Evolutionary conservation across 2,797 vertebrate species (phyloP).

Genomic region (Periophthalmus magnuspinnatus): DNA sequence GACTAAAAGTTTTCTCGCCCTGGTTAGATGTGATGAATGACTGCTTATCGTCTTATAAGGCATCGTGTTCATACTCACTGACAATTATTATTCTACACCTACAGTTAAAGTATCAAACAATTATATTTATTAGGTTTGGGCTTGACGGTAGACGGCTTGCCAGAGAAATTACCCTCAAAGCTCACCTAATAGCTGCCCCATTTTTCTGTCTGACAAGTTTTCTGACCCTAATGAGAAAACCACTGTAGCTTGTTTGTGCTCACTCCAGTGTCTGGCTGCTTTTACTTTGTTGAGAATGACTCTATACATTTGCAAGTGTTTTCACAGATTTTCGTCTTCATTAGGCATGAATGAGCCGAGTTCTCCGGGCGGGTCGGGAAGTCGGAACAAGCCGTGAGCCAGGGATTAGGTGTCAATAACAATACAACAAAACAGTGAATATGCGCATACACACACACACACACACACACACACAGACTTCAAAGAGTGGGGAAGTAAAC

Average conservation of each 20-base stretch:
- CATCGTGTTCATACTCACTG: not conserved
- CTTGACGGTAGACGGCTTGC: not conserved
- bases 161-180: not conserved
- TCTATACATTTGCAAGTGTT: constrained; percentile 2
- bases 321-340: constrained; percentile 5
- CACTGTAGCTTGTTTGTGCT: not conserved
- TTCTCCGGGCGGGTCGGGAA: not conserved
- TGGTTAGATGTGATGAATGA: constrained; percentile 2
- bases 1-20: not conserved
- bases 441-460: not conserved
- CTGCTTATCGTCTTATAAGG: not conserved
- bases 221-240: not conserved
- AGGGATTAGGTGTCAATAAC: constrained; percentile 9
- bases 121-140: not conserved
- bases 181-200: not conserved
- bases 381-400: not conserved
- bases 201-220: constrained; percentile 4
- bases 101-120: no score
- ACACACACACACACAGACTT: not conserved
- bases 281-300: not conserved
- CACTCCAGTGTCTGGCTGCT: not conserved
- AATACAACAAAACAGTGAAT: constrained; percentile 16
- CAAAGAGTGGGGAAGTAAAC: constrained; percentile 39
- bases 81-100: not conserved
- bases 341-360: not conserved